Evolutionary conservation across 1,140 invertebrate species (phyloP), one percentile per base, ranked within the genome.

Genomic region (Meloidogyne exigua): DNA sequence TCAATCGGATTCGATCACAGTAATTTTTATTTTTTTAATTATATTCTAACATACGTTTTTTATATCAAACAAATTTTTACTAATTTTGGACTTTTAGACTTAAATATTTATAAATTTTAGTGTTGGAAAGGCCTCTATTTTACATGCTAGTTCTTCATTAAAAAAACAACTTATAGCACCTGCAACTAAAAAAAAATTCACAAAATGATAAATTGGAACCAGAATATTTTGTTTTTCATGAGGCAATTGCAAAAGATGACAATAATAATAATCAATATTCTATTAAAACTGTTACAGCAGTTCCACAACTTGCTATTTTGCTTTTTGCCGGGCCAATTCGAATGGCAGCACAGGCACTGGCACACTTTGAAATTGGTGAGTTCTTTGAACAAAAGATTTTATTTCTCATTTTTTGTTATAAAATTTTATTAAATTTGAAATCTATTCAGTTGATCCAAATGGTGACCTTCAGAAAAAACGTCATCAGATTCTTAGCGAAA

Each of bases 1-100:
- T 86, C 57, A 78, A 76, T 57, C 84, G 85, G 49, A 87, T 86
- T 44, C 68, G 76, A n/a, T 87, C 85, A 23, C 57, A 62, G 66
- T 79, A 68, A 39, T 36, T 64, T 32, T 36, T 28, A 32, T 32
- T 32, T 3, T 32, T 32, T 32, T 32, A 7, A n/a, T n/a, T n/a
- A n/a, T n/a, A n/a, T n/a, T n/a, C n/a, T n/a, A n/a, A n/a, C n/a
- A n/a, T n/a, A n/a, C n/a, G n/a, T n/a, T n/a, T n/a, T n/a, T n/a
- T n/a, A n/a, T n/a, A n/a, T n/a, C n/a, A n/a, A n/a, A n/a, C n/a
- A n/a, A n/a, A n/a, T n/a, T n/a, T n/a, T n/a, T n/a, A n/a, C n/a
- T n/a, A n/a, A n/a, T n/a, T n/a, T n/a, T n/a, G n/a, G n/a, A n/a
- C n/a, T n/a, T n/a, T n/a, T n/a, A n/a, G n/a, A n/a, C n/a, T n/a